phyloP scores from a whole-genome alignment of 1,140 invertebrate genomes.

The Nephotettix cincticeps region DNA sequence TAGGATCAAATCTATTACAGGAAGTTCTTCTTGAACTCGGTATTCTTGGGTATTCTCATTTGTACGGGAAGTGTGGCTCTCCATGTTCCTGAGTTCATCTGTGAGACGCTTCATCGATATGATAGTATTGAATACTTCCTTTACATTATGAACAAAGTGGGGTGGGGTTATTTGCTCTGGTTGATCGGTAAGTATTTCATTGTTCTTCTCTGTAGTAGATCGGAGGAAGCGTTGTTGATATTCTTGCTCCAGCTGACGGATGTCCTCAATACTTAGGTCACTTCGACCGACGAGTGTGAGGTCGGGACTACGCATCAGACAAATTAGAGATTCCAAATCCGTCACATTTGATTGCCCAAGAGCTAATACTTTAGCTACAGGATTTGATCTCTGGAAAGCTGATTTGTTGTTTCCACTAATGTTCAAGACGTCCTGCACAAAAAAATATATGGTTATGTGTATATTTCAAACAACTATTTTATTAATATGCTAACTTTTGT shows the following conservation, averaged over 20 bases:
- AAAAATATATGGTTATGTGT: constrained; percentile 15
- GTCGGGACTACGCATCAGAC: constrained; percentile 61
- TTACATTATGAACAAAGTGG: constrained; percentile 4
- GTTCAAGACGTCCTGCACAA: constrained; percentile 25
- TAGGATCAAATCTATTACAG: constrained; percentile 1
- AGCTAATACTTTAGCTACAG: constrained; percentile 45
- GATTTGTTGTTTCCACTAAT: constrained; percentile 30
- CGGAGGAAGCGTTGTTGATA: constrained; percentile 41
- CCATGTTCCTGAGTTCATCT: neutral
- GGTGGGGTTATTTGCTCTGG: neutral
- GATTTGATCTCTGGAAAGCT: constrained; percentile 27
- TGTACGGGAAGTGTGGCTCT: neutral
- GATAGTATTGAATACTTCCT: constrained; percentile 9
- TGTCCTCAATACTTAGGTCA: constrained; percentile 56
- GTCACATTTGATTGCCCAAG: constrained; percentile 55
- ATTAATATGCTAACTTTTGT: no score
- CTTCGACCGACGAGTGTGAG: constrained; percentile 60
- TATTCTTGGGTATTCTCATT: neutral
- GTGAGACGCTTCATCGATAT: neutral
- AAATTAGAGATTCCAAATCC: constrained; percentile 53
- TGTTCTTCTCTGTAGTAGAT: constrained; percentile 52
- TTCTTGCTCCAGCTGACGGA: neutral
- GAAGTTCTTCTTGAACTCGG: neutral
- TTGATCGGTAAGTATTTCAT: constrained; percentile 6
- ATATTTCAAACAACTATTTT: no score